Evolutionary conservation across 1,140 invertebrate species (phyloP).

Genomic region (Muscidifurax raptorellus): DNA sequence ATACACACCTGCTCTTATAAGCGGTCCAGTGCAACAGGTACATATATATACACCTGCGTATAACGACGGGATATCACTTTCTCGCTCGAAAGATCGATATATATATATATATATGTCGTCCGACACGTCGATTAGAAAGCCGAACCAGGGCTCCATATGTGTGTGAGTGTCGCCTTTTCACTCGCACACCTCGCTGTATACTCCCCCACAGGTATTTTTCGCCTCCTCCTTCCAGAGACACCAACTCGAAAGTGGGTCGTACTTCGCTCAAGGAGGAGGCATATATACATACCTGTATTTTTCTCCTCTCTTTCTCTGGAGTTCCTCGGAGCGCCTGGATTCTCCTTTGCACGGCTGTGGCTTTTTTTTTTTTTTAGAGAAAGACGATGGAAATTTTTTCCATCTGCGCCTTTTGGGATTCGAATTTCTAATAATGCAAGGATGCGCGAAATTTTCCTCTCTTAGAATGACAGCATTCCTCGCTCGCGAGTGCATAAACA

Average conservation of each 20-base stretch:
- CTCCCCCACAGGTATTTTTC: constrained; percentile 53
- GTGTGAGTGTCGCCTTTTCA: constrained; percentile 58
- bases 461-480: no score
- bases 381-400: constrained; percentile 45
- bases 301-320: not conserved
- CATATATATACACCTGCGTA: not conserved
- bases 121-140: constrained; percentile 68
- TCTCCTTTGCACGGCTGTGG: not conserved
- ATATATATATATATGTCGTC: constrained; percentile 53
- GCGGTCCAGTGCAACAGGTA: not conserved
- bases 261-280: not conserved
- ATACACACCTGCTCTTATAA: no score
- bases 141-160: not conserved
- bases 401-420: no score
- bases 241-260: constrained; percentile 64
- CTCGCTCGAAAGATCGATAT: constrained; percentile 51
- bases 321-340: no score
- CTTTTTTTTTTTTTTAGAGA: constrained; percentile 10
- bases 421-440: no score
- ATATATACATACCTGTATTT: not conserved
- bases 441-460: no score
- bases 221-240: constrained; percentile 61
- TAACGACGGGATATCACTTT: constrained; percentile 53
- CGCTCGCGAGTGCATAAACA: no score
- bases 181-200: constrained; percentile 27